Conservation (phyloP, 53 echinoderm and acorn worm genomes). For the Crossaster papposus region DNA sequence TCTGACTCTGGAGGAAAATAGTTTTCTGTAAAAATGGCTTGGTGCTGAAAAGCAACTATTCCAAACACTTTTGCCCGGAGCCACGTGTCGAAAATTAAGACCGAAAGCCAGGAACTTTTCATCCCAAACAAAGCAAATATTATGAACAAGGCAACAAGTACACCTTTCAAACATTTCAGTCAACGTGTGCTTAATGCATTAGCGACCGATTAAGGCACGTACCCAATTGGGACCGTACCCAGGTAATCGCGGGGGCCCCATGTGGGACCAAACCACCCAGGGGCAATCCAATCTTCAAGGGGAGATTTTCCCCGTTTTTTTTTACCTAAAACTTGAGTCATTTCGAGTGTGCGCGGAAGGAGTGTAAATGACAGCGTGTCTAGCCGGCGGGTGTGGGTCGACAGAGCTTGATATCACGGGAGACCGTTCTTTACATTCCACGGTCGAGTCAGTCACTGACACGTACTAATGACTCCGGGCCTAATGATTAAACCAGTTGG, state of each 20-base stretch:
- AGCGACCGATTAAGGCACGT: slow-evolving; percentile 16
- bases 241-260: neutral
- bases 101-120: neutral
- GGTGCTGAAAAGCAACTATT: slow-evolving; percentile 14
- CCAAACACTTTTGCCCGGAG: slow-evolving; percentile 12
- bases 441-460: slow-evolving; percentile 18
- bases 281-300: slow-evolving; percentile 12
- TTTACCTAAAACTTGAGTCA: slow-evolving; percentile 25
- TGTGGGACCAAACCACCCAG: neutral
- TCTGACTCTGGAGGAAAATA: neutral
- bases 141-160: neutral
- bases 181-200: slow-evolving; percentile 5
- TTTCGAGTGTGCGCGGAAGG: neutral
- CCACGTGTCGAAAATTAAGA: neutral
- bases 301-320: neutral
- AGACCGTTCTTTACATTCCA: slow-evolving; percentile 24
- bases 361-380: slow-evolving; percentile 11
- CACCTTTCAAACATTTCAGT: neutral
- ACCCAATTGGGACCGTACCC: slow-evolving; percentile 7
- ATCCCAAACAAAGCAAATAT: neutral
- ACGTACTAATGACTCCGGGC: slow-evolving; percentile 47
- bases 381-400: slow-evolving; percentile 37
- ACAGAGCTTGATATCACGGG: neutral
- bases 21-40: neutral
- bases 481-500: slow-evolving; percentile 43